Conservation (phyloP, 1,140 invertebrate species). For the Drosophila chauvacae region DNA sequence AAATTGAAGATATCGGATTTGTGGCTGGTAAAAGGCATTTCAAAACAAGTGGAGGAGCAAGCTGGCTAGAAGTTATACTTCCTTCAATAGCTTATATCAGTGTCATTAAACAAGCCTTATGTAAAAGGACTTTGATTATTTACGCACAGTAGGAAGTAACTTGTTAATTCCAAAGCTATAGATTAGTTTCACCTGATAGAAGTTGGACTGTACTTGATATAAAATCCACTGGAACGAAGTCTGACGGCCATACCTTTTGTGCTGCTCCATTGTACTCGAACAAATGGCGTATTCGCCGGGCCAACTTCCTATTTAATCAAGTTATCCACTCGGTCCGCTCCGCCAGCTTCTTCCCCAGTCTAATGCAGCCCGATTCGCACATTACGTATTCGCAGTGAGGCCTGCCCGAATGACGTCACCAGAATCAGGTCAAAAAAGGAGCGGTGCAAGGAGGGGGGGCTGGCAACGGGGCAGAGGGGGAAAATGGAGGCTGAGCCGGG, state of each 20-base stretch:
- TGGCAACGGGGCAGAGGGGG: not conserved
- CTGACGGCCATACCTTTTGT: conserved; percentile 10
- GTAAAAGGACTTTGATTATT: not conserved
- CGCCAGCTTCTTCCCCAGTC: conserved; percentile 3
- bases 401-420: conserved; percentile 70
- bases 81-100: too few relatives aligned
- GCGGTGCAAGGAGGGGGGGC: not conserved
- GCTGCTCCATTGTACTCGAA: conserved; percentile 12
- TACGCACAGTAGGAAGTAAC: not conserved
- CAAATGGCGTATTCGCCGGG: conserved; percentile 25
- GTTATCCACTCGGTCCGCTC: conserved; percentile 27
- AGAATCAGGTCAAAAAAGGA: conserved; percentile 68
- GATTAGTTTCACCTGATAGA: not conserved
- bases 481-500: conserved; percentile 7
- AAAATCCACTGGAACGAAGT: not conserved
- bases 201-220: not conserved
- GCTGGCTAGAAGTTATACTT: not conserved
- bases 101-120: not conserved
- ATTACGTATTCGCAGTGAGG: conserved; percentile 53
- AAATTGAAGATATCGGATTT: conserved; percentile 48
- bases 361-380: conserved; percentile 50
- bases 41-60: conserved; percentile 12
- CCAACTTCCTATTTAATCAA: conserved; percentile 38
- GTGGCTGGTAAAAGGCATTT: conserved; percentile 34
- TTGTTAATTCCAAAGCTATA: not conserved